Evolutionary conservation across 92 coral and sea anemone genomes (phyloP).

Genomic region (Zoanthus solanderi): DNA sequence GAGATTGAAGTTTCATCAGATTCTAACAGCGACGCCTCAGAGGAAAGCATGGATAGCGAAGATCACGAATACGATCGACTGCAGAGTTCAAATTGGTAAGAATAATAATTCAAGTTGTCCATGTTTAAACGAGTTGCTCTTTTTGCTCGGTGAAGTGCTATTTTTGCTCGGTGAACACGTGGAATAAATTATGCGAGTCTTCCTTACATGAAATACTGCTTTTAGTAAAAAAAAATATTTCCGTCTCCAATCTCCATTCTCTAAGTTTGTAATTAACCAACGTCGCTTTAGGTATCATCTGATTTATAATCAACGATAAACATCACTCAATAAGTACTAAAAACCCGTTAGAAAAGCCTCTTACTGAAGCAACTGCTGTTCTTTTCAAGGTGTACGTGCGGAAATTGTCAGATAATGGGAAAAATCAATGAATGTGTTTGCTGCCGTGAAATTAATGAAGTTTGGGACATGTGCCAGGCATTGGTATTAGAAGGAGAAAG

Average conservation of each 20-base stretch:
- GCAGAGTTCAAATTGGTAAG: slow-evolving; percentile 35
- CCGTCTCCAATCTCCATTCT: not conserved
- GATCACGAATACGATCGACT: slow-evolving; percentile 19
- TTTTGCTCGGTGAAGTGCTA: slow-evolving; percentile 13
- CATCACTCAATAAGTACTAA: not conserved
- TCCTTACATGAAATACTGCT: slow-evolving; percentile 4
- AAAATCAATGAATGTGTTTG: slow-evolving; percentile 20
- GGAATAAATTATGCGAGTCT: not conserved
- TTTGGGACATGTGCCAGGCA: slow-evolving; percentile 47
- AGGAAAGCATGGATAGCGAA: slow-evolving; percentile 22
- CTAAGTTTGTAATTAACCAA: not conserved
- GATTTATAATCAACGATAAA: slow-evolving; percentile 15
- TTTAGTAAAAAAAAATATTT: not conserved
- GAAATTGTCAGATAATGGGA: slow-evolving; percentile 28
- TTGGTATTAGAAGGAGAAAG: slow-evolving; percentile 39
- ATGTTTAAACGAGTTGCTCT: not conserved
- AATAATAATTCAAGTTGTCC: slow-evolving; percentile 11
- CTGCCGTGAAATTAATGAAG: slow-evolving; percentile 41
- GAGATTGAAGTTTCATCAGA: slow-evolving; percentile 38
- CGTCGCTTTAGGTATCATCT: slow-evolving; percentile 7
- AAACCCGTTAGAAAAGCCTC: slow-evolving; percentile 2
- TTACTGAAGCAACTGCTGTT: not conserved
- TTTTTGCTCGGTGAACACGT: not conserved
- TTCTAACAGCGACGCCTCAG: slow-evolving; percentile 29
- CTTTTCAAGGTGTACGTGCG: slow-evolving; percentile 19